Base-by-base conservation (phyloP, 2,797 vertebrate genomes). In the Dendrocincla tyrannina region DNA sequence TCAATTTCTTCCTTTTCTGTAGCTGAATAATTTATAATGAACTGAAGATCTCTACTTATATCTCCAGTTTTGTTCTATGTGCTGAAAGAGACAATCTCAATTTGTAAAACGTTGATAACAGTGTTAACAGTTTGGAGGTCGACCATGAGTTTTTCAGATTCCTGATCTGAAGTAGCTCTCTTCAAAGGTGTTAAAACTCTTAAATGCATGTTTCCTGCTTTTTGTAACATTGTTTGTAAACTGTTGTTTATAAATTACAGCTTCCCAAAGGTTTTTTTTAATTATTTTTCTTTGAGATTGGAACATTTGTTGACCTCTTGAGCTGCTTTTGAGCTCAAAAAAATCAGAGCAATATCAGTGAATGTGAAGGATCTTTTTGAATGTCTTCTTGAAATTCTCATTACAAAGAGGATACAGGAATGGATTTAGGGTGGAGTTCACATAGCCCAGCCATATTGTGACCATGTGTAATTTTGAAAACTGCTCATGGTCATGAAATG, bases 341-440 rank as follows among this genome's bases (percentile, higher is more conserved):
- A 53, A 42, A 7, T 9, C 50, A 49, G 49, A 8, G 17, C 24
- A 17, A 0, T 91, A 88, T 91, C 94, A 96, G 17, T 11, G 96
- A 58, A 98, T 98, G 76, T 97, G 98, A 78, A 99, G 97, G 73
- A 99, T 98, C 85, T 97, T 99, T 98, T 98, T 99, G 95, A 99
- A 99, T 23, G 99, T 99, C 90, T 98, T 98, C 97, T 99, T 99
- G 96, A 99, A 99, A 88, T 99, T 99, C 30, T 99, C 98, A 17
- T 99, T 99, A 94, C 99, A 99, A 53, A 99, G 97, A 2, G 99
- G 99, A 53, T 99, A 99, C 75, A 99, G 99, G 85, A 99, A 99
- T 4, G 99, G 99, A 68, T 99, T 99, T 35, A 99, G 94, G 3
- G 99, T 99, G 66, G 99, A 99, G 97, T 99, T 99, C 81, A 99